Conservation (phyloP, 2,113 vertebrate genomes). For the Peromyscus leucopus region DNA sequence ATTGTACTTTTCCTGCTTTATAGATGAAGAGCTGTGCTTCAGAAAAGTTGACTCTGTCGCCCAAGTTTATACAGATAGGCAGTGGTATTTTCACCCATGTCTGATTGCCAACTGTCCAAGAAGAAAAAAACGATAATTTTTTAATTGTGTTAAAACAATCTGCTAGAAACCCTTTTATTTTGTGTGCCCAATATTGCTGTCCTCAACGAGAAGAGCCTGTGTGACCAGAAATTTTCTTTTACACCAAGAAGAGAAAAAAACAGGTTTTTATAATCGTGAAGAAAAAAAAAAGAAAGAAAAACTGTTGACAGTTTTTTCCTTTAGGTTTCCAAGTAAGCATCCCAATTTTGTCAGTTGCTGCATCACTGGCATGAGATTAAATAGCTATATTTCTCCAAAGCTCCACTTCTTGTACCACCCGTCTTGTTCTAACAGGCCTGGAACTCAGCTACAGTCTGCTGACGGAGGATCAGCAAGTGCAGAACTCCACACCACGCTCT, state of each 20-base stretch:
- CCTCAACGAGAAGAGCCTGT: constrained; percentile 50
- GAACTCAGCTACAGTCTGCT: constrained; percentile 70
- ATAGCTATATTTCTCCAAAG: constrained; percentile 69
- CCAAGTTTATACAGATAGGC: background rate
- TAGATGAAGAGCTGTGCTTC: constrained; percentile 33
- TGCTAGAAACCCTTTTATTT: constrained; percentile 56
- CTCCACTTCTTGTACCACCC: constrained; percentile 48
- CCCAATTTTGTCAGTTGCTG: constrained; percentile 63
- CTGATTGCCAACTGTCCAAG: constrained; percentile 29
- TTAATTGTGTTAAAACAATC: constrained; percentile 57
- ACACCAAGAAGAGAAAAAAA: constrained; percentile 53
- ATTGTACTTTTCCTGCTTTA: constrained; percentile 41
- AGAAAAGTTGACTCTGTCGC: constrained; percentile 20
- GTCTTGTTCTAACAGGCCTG: constrained; percentile 65
- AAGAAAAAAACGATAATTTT: constrained; percentile 25
- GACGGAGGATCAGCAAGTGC: constrained; percentile 58
- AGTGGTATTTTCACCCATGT: constrained; percentile 40
- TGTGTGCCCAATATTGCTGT: constrained; percentile 60
- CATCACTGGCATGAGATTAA: constrained; percentile 66
- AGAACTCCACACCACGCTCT: constrained; percentile 28
- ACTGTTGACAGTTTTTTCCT: constrained; percentile 69
- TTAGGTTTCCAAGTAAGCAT: constrained; percentile 74
- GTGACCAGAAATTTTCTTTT: constrained; percentile 68
- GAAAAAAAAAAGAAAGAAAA: background rate
- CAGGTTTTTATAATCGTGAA: constrained; percentile 56